These are phyloP conservation scores for Eremophila alpestris DNA, from an alignment of 2,797 vertebrate species.

Conservation along the genomic window DNA sequence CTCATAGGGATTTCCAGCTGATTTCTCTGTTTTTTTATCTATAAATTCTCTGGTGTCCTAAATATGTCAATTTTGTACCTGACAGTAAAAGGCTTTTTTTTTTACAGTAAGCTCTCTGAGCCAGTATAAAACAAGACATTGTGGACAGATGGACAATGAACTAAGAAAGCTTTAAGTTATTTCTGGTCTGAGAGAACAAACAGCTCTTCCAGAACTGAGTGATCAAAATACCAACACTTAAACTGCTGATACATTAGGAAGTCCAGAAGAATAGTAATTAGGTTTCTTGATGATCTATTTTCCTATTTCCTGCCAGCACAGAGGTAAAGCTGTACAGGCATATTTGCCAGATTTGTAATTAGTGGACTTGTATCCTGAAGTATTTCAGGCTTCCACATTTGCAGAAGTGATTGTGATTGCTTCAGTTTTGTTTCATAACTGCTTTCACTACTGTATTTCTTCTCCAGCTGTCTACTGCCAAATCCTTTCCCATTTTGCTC, in stretches of 20 bases:
- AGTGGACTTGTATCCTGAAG: slow-evolving; percentile 33
- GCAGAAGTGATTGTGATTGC: slow-evolving; percentile 31
- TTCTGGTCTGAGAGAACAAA: slow-evolving; percentile 10
- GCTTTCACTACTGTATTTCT: slow-evolving; percentile 47
- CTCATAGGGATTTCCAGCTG: neutral
- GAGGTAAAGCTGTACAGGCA: slow-evolving; percentile 23
- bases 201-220: neutral
- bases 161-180: slow-evolving; percentile 2
- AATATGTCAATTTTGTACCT: neutral
- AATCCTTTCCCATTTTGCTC: slow-evolving; percentile 22
- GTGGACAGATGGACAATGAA: neutral
- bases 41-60: neutral
- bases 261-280: slow-evolving; percentile 1
- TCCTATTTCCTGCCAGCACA: slow-evolving; percentile 42
- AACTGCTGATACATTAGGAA: slow-evolving; percentile 10
- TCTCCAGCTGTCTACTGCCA: slow-evolving; percentile 33
- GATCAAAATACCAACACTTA: slow-evolving; percentile 10
- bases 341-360: slow-evolving; percentile 30
- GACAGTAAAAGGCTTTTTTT: neutral
- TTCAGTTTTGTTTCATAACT: slow-evolving; percentile 43
- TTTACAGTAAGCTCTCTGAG: neutral
- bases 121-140: neutral
- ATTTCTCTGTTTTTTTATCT: neutral
- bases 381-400: slow-evolving; percentile 30
- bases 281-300: slow-evolving; percentile 38